A percentile compares a stretch with the other conserved stretches of the same genome.
These are phyloP conservation scores for Cheilinus undulatus DNA, from an alignment of 2,113 vertebrate genomes.

Conservation along the genomic window DNA sequence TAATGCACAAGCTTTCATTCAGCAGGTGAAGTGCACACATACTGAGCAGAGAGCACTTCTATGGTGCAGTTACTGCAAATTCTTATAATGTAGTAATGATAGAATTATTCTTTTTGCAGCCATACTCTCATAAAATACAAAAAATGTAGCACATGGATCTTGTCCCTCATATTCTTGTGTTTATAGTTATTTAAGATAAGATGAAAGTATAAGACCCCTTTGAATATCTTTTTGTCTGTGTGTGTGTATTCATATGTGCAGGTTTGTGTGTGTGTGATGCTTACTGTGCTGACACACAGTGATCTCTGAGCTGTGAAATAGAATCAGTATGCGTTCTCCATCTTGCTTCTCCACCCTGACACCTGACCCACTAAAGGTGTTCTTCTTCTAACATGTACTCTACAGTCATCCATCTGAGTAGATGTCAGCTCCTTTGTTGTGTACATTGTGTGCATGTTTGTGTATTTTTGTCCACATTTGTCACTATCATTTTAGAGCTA, in stretches of 20 bases:
- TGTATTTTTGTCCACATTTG: neutral
- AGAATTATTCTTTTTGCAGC: no score
- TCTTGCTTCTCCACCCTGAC: slow-evolving; percentile 4
- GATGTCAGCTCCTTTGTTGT: neutral
- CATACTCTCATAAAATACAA: no score
- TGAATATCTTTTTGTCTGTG: neutral
- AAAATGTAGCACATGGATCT: neutral
- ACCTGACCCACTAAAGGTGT: slow-evolving; percentile 20
- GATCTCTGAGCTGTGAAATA: slow-evolving; percentile 50
- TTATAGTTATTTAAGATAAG: neutral
- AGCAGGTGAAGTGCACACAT: no score
- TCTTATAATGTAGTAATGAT: no score
- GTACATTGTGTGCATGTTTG: neutral
- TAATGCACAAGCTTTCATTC: no score
- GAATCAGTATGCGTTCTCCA: slow-evolving; percentile 28
- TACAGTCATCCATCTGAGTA: neutral
- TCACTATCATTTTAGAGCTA: slow-evolving; percentile 1
- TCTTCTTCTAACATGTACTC: neutral
- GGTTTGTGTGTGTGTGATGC: neutral
- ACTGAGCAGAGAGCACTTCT: no score
- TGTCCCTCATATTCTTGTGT: neutral
- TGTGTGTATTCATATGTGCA: neutral
- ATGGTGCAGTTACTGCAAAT: no score
- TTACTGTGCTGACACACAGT: slow-evolving; percentile 1
- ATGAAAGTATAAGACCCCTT: no score